phyloP scores from a whole-genome alignment of 2,888 invertebrate genomes.

The Oxyteleia sp. region DNA sequence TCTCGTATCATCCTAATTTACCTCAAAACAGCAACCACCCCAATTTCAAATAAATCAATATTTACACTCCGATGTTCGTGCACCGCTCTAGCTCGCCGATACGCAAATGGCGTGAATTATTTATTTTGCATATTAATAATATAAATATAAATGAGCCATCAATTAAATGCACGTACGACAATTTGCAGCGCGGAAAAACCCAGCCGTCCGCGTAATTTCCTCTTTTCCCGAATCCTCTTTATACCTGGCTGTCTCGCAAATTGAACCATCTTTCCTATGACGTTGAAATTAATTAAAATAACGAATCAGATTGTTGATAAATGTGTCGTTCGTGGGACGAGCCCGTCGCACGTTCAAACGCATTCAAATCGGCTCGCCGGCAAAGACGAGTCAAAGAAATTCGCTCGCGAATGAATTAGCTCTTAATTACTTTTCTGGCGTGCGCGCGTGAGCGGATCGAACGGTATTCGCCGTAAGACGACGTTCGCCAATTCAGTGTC shows the following conservation, averaged over 20 bases:
- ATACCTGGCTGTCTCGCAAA: too few species aligned
- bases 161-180: not conserved
- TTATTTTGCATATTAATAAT: not conserved
- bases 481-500: slow-evolving; percentile 31
- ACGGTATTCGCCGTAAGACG: slow-evolving; percentile 9
- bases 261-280: not conserved
- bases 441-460: slow-evolving; percentile 7
- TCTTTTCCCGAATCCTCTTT: not conserved
- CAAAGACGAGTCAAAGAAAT: slow-evolving; percentile 34
- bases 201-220: not conserved
- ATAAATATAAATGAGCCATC: not conserved
- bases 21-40: not conserved
- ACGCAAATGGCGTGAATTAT: not conserved
- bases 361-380: slow-evolving; percentile 33
- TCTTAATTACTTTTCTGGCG: slow-evolving; percentile 44
- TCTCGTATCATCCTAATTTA: not conserved
- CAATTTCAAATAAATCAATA: not conserved
- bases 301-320: slow-evolving; percentile 39
- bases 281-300: slow-evolving; percentile 31
- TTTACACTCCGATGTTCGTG: not conserved
- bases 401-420: slow-evolving; percentile 46
- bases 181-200: not conserved
- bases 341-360: slow-evolving; percentile 30
- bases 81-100: not conserved
- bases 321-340: slow-evolving; percentile 5